Evolutionary conservation across 2,797 vertebrate genomes (phyloP).

Genomic region (Brotula barbata): DNA sequence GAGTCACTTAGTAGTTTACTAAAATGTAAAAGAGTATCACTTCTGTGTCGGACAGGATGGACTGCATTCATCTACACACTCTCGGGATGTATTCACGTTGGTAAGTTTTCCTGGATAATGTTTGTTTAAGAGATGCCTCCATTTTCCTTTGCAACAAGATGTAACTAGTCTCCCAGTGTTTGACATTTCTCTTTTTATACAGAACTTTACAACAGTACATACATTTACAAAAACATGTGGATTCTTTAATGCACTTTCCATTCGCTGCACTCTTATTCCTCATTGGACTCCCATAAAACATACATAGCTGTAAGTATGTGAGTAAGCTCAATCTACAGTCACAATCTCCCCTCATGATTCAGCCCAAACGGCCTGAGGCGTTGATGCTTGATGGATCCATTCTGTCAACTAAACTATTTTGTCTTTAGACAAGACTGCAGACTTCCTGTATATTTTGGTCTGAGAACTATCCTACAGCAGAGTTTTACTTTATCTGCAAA

Average conservation of each 20-base stretch:
- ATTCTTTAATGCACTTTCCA: too few relatives aligned
- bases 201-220: too few relatives aligned
- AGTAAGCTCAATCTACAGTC: constrained; percentile 65
- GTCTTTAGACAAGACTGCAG: background rate
- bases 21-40: background rate
- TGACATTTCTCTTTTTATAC: too few relatives aligned
- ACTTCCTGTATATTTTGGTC: background rate
- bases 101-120: constrained; percentile 64
- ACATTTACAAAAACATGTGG: too few relatives aligned
- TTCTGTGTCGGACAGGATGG: constrained; percentile 72
- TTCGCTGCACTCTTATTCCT: too few relatives aligned
- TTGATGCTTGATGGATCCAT: constrained; percentile 33
- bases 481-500: too few relatives aligned
- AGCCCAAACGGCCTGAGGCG: too few relatives aligned
- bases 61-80: constrained; percentile 82
- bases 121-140: too few relatives aligned
- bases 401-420: constrained; percentile 4
- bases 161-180: too few relatives aligned
- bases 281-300: too few relatives aligned
- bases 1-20: too few relatives aligned
- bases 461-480: constrained; percentile 1
- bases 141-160: too few relatives aligned
- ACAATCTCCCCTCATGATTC: constrained; percentile 35
- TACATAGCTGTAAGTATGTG: constrained; percentile 35
- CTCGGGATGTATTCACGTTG: constrained; percentile 70